Percentiles rank a stretch among this genome's conserved stretches.
Conservation (phyloP, 2,797 vertebrate genomes). For the Acrossocheilus wenchowensis region DNA sequence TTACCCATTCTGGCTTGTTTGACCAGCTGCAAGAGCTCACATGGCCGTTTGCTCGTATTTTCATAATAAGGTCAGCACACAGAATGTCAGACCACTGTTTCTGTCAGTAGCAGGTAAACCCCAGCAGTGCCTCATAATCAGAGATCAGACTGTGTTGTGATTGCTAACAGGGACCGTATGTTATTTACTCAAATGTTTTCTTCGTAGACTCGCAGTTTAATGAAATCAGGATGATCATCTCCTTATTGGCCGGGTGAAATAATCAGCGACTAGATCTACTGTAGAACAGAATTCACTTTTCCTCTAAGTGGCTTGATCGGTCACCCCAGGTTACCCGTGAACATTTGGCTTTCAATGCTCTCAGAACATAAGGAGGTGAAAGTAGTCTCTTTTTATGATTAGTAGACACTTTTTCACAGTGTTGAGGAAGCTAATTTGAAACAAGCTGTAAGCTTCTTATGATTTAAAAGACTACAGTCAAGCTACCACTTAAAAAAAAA, state of each 20-base stretch:
- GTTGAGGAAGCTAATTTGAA: not conserved
- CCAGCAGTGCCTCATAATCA: conserved; percentile 20
- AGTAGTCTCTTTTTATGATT: not conserved
- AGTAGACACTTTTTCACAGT: not conserved
- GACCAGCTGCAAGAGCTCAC: conserved; percentile 48
- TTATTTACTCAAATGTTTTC: conserved; percentile 24
- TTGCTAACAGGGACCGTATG: conserved; percentile 35
- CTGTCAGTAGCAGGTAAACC: conserved; percentile 27
- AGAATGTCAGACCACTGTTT: not conserved
- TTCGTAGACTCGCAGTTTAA: conserved; percentile 9
- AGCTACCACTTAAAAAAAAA: not conserved
- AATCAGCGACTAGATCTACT: not conserved
- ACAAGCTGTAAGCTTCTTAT: not conserved
- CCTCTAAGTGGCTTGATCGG: conserved; percentile 24
- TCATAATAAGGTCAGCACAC: conserved; percentile 27
- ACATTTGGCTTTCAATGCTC: not conserved
- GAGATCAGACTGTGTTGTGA: conserved; percentile 26
- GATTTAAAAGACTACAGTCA: not conserved
- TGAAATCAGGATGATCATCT: not conserved
- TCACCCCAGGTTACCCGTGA: not conserved
- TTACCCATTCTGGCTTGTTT: conserved; percentile 50
- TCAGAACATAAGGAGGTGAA: not conserved
- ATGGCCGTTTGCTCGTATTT: conserved; percentile 22
- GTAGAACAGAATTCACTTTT: not conserved
- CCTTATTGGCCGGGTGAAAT: not conserved